These are phyloP conservation scores for Desoria tigrina DNA, from an alignment of 2,888 invertebrate genomes.

Conservation along the genomic window DNA sequence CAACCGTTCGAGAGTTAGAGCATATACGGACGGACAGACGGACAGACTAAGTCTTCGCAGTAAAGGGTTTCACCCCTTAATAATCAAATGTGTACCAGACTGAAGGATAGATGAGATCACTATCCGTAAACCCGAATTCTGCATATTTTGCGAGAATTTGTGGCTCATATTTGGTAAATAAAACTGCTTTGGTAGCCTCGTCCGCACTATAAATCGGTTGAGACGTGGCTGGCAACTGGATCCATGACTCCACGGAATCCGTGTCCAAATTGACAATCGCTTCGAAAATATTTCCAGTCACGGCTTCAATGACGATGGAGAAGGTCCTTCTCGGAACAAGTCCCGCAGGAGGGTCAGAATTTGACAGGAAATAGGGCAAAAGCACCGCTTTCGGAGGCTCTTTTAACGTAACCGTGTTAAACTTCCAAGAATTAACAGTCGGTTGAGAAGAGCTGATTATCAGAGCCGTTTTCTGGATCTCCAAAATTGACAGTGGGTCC, in stretches of 20 bases:
- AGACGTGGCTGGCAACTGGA: neutral
- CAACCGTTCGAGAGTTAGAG: no score
- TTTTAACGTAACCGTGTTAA: neutral
- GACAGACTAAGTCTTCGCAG: no score
- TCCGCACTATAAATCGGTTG: neutral
- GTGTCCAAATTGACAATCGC: constrained; percentile 9
- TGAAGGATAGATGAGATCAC: no score
- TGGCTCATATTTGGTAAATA: neutral
- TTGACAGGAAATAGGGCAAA: constrained; percentile 10
- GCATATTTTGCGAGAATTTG: neutral
- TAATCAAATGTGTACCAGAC: no score
- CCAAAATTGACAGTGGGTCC: neutral
- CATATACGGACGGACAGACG: no score
- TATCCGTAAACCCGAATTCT: no score
- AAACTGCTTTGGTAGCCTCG: neutral
- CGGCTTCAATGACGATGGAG: neutral
- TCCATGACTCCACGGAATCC: constrained; percentile 7
- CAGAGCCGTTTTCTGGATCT: neutral
- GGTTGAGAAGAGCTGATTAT: neutral
- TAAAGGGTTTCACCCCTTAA: no score
- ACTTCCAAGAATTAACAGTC: neutral
- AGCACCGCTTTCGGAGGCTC: constrained; percentile 16
- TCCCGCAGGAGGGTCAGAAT: neutral
- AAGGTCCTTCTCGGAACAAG: neutral
- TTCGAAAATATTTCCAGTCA: neutral